Conservation (phyloP, 2,113 vertebrate genomes). For the Chaetura pelagica region DNA sequence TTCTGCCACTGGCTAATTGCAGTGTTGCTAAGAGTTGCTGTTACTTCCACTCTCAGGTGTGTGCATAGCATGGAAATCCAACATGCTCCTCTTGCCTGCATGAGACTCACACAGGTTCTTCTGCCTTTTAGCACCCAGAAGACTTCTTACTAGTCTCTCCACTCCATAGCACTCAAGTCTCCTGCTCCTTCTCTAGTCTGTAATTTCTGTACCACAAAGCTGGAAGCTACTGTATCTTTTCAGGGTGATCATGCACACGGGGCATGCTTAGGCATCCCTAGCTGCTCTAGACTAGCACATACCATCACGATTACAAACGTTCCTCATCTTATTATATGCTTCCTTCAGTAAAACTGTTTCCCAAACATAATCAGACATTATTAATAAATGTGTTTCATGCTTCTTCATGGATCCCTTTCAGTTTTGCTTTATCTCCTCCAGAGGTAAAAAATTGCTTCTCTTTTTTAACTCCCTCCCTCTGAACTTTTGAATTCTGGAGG, state of each 20-base stretch:
- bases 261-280: not conserved
- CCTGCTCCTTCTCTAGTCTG: not conserved
- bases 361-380: not conserved
- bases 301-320: not conserved
- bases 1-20: conserved; percentile 20
- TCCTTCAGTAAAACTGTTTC: not conserved
- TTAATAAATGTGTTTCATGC: not conserved
- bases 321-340: not conserved
- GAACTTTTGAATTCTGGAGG: not conserved
- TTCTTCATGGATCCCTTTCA: not conserved
- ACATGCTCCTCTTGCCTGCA: not conserved
- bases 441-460: not conserved
- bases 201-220: not conserved
- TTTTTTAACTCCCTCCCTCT: not conserved
- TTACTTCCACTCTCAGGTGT: not conserved
- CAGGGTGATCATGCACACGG: not conserved
- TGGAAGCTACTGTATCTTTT: not conserved
- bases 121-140: not conserved
- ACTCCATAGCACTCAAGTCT: not conserved
- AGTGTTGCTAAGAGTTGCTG: not conserved
- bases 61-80: not conserved
- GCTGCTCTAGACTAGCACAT: not conserved
- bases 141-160: not conserved
- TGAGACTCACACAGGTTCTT: not conserved
- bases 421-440: not conserved